Base-by-base conservation (phyloP, 2,888 invertebrate genomes). In the Agrilus biguttatus region DNA sequence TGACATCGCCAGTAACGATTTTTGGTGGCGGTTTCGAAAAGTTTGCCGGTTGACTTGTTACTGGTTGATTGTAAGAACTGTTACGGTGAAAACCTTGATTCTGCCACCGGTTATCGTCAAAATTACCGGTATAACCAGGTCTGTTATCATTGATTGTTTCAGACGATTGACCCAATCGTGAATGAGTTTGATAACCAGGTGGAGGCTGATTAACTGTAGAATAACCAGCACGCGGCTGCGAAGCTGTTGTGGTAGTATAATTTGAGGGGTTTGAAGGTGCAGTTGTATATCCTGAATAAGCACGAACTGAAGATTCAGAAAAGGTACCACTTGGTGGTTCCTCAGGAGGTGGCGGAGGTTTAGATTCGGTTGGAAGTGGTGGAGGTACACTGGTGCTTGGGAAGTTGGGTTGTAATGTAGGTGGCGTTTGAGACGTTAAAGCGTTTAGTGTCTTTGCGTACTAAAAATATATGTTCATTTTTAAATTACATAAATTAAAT, bases 381-480 rank as follows among this genome's bases (percentile, higher is more conserved):
- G 72, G 72, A 40, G 68, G 69, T 33, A 52, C 47, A 35, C 55
- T 45, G 40, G 57, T 48, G 34, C 53, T 49, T 41, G 59, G 48
- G 33, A 56, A 47, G 35, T 57, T 53, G 36, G 63, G 54, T 38
- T 47, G 48, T 17, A 43, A 14, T 8, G 47, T 43, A 14, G 42
- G 32, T 23, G 49, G 37, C 21, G 45, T 48, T 40, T 49, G 45
- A 43, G 50, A 48, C 23, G 55, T 47, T 47, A 63, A 49, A 14
- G 64, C 62, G 44, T 59, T 68, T 58, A 72, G 58, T 8, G 71
- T 68, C 55, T 72, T 71, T 56, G 72, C 70, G 55, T 72, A 72
- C 72, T 73, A 59, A 50, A 70, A 69, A 54, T 14, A 40, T 37
- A 19, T 17, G 21, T 37, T 19, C 37, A 14, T 2, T 5, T 33